Conservation (phyloP, 2,113 vertebrate species). For the Telmatochromis sp. region DNA sequence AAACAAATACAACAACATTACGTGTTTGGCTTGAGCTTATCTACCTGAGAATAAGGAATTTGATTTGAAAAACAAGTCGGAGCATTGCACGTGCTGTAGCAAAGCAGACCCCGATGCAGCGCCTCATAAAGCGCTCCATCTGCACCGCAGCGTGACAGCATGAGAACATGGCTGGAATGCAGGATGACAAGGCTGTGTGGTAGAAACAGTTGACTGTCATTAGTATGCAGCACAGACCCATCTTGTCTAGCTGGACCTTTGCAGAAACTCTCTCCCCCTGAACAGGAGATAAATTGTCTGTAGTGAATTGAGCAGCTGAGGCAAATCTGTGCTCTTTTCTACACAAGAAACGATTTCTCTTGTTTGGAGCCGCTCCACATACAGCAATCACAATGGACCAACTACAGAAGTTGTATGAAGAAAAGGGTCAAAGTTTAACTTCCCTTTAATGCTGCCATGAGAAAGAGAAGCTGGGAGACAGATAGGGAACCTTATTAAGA, state of each 20-base stretch:
- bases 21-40: not conserved
- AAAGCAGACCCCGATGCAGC: not conserved
- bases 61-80: not conserved
- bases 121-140: constrained; percentile 7
- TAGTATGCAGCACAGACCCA: constrained; percentile 58
- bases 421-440: constrained; percentile 10
- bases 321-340: constrained; percentile 29
- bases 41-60: constrained; percentile 13
- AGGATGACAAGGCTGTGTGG: constrained; percentile 38
- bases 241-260: constrained; percentile 53
- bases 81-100: not conserved
- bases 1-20: not conserved
- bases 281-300: constrained; percentile 55
- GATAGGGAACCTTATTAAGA: constrained; percentile 45
- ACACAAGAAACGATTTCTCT: not conserved
- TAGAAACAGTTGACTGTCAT: constrained; percentile 40
- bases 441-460: not conserved
- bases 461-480: constrained; percentile 5
- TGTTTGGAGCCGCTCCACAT: not conserved
- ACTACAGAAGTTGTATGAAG: not conserved
- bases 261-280: constrained; percentile 37
- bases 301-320: constrained; percentile 44
- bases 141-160: constrained; percentile 46
- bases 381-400: not conserved
- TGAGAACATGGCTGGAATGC: constrained; percentile 56